Evolutionary conservation across 2,113 vertebrate species (phyloP), one percentile per base, ranked within the genome.

Genomic region (Nansenia antarctica): DNA sequence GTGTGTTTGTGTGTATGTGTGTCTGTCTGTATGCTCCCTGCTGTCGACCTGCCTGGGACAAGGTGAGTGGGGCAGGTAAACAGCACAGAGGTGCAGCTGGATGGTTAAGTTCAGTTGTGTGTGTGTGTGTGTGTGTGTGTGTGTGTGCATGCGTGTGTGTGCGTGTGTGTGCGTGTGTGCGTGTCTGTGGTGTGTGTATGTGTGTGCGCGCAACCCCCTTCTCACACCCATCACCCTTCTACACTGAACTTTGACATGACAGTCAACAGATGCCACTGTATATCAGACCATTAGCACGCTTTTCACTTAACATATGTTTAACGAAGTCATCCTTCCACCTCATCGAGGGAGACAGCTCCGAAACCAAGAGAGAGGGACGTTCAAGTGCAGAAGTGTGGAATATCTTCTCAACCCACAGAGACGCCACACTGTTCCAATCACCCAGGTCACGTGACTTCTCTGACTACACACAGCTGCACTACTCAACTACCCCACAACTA

Each of bases 21-120:
- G n/a, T n/a, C n/a, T n/a, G n/a, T n/a, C n/a, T n/a, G n/a, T n/a
- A 94, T 94, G 92, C 94, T 76, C 85, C 85, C 86, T 92, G n/a
- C n/a, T n/a, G n/a, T n/a, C n/a, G 92, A 95, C 93, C 92, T 95
- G 91, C 82, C 64, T 76, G 88, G 94, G 88, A 93, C 93, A 95
- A 80, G 94, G 94, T 94, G 94, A 93, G 86, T 80, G 90, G 78
- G 81, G 72, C 79, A 90, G 84, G 86, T 90, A 88, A 89, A 90
- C 74, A 82, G 77, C 83, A 82, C 76, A 69, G 70, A 45, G 24
- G n/a, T n/a, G n/a, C n/a, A n/a, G n/a, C n/a, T n/a, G n/a, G n/a
- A n/a, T n/a, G n/a, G n/a, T n/a, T n/a, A n/a, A n/a, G n/a, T n/a
- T n/a, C n/a, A n/a, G n/a, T n/a, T n/a, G n/a, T n/a, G n/a, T n/a